Percentiles rank a stretch among this genome's conserved stretches.
These are phyloP conservation scores for Sycophila sp. DNA, from an alignment of 1,140 invertebrate species.

Conservation along the genomic window DNA sequence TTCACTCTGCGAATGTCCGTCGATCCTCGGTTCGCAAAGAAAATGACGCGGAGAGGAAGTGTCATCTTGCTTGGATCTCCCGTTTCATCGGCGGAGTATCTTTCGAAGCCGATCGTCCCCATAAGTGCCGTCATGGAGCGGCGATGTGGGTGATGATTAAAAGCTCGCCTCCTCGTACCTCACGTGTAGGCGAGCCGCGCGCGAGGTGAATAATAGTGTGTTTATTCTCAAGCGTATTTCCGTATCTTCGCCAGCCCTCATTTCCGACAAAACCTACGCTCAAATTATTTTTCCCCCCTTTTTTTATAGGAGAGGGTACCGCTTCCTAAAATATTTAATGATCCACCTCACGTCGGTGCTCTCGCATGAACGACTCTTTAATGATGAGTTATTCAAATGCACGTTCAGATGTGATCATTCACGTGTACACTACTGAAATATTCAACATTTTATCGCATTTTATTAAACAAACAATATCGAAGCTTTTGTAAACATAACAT, in stretches of 20 bases:
- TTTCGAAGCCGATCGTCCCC: not conserved
- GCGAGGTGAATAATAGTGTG: not conserved
- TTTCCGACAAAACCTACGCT: no score
- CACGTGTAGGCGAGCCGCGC: not conserved
- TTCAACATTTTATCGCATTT: no score
- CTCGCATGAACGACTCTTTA: not conserved
- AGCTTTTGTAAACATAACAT: no score
- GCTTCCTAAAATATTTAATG: constrained; percentile 11
- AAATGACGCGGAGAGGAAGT: not conserved
- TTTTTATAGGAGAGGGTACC: no score
- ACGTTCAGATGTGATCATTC: no score
- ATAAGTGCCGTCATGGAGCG: not conserved
- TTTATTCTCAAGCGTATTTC: not conserved
- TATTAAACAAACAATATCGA: no score
- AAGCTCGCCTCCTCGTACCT: not conserved
- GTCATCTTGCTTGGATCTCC: constrained; percentile 22
- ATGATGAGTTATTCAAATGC: not conserved
- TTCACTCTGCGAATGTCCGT: no score
- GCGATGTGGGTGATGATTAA: constrained; percentile 34
- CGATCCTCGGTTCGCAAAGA: not conserved
- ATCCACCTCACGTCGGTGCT: not conserved
- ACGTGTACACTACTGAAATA: no score
- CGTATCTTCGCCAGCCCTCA: not conserved
- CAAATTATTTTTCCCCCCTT: not conserved
- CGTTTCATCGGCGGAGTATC: not conserved